Evolutionary conservation across 2,888 invertebrate genomes (phyloP).

Genomic region (Meiosimyza decipiens): DNA sequence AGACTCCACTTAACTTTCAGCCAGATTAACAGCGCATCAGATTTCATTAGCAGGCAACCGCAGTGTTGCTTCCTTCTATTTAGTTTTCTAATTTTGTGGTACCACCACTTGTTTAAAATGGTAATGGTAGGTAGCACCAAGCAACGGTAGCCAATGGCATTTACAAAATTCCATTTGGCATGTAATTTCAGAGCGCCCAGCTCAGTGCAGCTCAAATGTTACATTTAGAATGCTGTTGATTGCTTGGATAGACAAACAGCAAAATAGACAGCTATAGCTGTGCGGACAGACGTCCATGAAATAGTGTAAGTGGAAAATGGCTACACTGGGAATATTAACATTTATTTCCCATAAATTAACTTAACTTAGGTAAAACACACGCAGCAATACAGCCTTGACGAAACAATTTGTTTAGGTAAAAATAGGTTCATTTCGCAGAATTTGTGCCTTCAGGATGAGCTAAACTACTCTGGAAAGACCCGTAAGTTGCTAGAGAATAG

Average conservation of each 20-base stretch:
- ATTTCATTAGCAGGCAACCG: conserved; percentile 14
- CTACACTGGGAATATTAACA: no score
- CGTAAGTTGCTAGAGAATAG: no score
- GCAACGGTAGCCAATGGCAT: neutral
- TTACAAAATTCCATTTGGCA: conserved; percentile 5
- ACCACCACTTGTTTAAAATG: neutral
- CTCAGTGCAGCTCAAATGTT: neutral
- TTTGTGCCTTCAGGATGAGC: no score
- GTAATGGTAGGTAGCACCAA: neutral
- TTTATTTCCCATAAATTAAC: no score
- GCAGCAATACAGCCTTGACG: no score
- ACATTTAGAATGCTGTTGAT: neutral
- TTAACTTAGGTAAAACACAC: no score
- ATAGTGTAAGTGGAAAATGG: no score
- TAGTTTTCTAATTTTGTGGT: no score
- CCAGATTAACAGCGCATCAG: conserved; percentile 21
- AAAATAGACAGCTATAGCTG: neutral
- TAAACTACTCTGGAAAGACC: no score
- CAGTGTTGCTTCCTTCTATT: no score
- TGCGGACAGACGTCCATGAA: neutral
- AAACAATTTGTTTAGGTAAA: no score
- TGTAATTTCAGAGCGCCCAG: neutral
- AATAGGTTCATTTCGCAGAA: no score
- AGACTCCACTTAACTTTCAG: neutral
- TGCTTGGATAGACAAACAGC: neutral